Evolutionary conservation across 2,797 vertebrate genomes (phyloP).

Genomic region (Tokudaia tokunoshimensis): DNA sequence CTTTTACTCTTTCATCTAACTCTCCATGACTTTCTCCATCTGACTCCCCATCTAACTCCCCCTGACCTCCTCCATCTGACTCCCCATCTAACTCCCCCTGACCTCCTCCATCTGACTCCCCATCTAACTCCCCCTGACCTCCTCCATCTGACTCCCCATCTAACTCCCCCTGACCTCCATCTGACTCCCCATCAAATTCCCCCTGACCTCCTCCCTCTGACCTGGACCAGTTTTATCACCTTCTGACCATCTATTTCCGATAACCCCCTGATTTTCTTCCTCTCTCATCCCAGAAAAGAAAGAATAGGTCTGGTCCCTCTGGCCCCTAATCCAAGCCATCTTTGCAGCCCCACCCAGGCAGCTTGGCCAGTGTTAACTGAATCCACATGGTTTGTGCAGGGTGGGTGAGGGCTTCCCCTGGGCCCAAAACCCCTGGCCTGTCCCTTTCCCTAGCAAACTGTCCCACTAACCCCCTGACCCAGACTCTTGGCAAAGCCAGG

Average conservation of each 20-base stretch:
- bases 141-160: background rate
- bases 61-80: background rate
- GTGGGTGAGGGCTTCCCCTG: slow-evolving; percentile 57
- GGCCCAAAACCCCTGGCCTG: slow-evolving; percentile 36
- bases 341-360: slow-evolving; percentile 49
- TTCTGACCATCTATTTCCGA: background rate
- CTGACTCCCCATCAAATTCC: background rate
- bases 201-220: slow-evolving; percentile 20
- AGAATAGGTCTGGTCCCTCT: background rate
- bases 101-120: background rate
- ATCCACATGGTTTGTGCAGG: slow-evolving; percentile 78
- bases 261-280: background rate
- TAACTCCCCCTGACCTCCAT: background rate
- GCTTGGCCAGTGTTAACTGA: slow-evolving; percentile 70
- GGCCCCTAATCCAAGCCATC: slow-evolving; percentile 1
- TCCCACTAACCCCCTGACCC: slow-evolving; percentile 82
- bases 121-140: background rate
- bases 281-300: background rate
- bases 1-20: too few relatives aligned
- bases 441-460: slow-evolving; percentile 46
- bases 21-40: background rate
- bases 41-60: background rate
- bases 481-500: slow-evolving; percentile 72
- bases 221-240: background rate
- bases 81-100: background rate